Evolutionary conservation across 2,797 vertebrate species (phyloP).

Genomic region (Luscinia luscinia): DNA sequence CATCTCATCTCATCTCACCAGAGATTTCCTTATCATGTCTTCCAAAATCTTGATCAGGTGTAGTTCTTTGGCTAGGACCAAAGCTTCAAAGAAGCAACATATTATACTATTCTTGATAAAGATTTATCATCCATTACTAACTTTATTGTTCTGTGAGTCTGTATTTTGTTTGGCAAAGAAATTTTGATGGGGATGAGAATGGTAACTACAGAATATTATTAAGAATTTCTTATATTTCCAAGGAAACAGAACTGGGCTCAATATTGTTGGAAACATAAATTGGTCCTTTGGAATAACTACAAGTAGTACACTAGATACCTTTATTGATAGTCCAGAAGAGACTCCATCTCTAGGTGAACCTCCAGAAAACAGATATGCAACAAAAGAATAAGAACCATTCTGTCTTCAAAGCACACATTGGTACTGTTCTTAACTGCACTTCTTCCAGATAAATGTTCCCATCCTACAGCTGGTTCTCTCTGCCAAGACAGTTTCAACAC

Average conservation of each 20-base stretch:
- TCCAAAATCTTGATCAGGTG: not conserved
- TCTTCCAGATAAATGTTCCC: constrained; percentile 38
- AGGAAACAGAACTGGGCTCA: not conserved
- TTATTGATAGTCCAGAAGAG: not conserved
- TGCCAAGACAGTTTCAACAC: constrained; percentile 55
- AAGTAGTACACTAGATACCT: not conserved
- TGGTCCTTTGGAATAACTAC: not conserved
- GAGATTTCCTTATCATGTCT: not conserved
- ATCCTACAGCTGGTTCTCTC: not conserved
- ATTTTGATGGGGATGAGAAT: not conserved
- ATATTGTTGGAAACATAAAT: not conserved
- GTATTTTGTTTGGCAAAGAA: constrained; percentile 27
- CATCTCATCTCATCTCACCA: not conserved
- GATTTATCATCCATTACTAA: not conserved
- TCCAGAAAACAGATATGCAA: not conserved
- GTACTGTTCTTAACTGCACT: not conserved
- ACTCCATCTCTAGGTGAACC: constrained; percentile 1
- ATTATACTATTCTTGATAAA: not conserved
- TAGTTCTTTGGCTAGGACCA: not conserved
- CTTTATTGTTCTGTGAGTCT: not conserved
- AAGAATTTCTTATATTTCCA: constrained; percentile 4
- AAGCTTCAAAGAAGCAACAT: not conserved
- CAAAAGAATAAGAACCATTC: not conserved
- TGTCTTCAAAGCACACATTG: not conserved
- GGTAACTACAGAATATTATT: not conserved